These are phyloP conservation scores for Pristionchus japonicus DNA, from an alignment of 2,888 invertebrate genomes.

Conservation along the genomic window DNA sequence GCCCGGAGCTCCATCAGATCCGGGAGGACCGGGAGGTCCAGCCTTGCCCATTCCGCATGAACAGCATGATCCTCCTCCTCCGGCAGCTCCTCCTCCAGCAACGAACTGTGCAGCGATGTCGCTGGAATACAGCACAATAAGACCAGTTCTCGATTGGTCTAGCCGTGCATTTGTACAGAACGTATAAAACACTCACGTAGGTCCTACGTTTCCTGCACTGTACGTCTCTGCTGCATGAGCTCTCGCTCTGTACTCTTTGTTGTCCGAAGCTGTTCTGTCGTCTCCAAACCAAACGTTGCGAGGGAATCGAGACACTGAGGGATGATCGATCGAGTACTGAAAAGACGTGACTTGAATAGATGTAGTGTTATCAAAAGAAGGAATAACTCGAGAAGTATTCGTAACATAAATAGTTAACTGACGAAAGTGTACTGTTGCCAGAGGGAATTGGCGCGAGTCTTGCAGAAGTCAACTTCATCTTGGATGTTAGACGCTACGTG, in stretches of 20 bases:
- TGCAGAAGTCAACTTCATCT: slow-evolving; percentile 45
- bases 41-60: slow-evolving; percentile 21
- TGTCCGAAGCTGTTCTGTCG: background rate
- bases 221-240: slow-evolving; percentile 20
- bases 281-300: slow-evolving; percentile 25
- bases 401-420: background rate
- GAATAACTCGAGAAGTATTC: background rate
- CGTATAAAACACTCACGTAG: slow-evolving; percentile 25
- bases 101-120: slow-evolving; percentile 19
- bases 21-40: slow-evolving; percentile 30
- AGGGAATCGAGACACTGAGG: slow-evolving; percentile 19
- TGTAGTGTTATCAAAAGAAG: too few species aligned
- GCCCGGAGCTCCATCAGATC: slow-evolving; percentile 37
- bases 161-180: background rate
- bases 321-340: background rate
- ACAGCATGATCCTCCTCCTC: background rate
- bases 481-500: slow-evolving; percentile 28
- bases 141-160: background rate
- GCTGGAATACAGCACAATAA: background rate
- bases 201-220: background rate
- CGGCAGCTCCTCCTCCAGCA: slow-evolving; percentile 1
- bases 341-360: background rate
- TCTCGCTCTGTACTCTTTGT: background rate
- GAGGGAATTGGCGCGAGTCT: slow-evolving; percentile 42
- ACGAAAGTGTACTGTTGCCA: slow-evolving; percentile 38